Percentiles rank a stretch among this genome's conserved stretches.
phyloP scores from a whole-genome alignment of 2,113 vertebrate genomes.

The Larimichthys polyactis region DNA sequence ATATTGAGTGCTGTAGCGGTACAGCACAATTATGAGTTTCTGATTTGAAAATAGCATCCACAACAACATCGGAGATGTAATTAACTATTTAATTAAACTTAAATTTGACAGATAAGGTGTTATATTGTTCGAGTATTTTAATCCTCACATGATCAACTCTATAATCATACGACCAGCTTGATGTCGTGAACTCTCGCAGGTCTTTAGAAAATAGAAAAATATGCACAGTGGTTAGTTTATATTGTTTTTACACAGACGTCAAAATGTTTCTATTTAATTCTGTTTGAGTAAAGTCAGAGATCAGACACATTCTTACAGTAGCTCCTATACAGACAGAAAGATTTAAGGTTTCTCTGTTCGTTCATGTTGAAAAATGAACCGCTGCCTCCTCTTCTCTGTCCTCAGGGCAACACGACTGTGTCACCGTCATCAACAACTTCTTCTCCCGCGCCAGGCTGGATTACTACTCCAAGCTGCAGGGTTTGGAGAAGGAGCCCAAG shows the following conservation, averaged over 20 bases:
- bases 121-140: too few relatives aligned
- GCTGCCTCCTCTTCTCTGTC: neutral
- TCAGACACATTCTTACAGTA: too few relatives aligned
- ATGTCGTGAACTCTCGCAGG: neutral
- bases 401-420: slow-evolving; percentile 97
- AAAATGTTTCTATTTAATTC: too few relatives aligned
- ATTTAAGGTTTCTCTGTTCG: neutral
- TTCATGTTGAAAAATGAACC: neutral
- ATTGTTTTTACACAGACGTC: too few relatives aligned
- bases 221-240: neutral
- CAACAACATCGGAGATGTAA: too few relatives aligned
- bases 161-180: neutral
- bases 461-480: slow-evolving; percentile 95
- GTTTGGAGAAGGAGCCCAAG: slow-evolving; percentile 95
- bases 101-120: too few relatives aligned
- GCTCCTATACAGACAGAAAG: neutral
- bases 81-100: too few relatives aligned
- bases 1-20: too few relatives aligned
- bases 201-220: neutral
- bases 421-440: slow-evolving; percentile 98
- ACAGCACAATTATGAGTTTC: too few relatives aligned
- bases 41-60: too few relatives aligned
- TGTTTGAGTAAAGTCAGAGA: neutral
- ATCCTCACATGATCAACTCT: neutral
- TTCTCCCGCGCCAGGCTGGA: slow-evolving; percentile 95